Percentiles rank a stretch among this genome's conserved stretches.
Conservation (phyloP, 2,113 vertebrate genomes). For the Agapornis roseicollis region DNA sequence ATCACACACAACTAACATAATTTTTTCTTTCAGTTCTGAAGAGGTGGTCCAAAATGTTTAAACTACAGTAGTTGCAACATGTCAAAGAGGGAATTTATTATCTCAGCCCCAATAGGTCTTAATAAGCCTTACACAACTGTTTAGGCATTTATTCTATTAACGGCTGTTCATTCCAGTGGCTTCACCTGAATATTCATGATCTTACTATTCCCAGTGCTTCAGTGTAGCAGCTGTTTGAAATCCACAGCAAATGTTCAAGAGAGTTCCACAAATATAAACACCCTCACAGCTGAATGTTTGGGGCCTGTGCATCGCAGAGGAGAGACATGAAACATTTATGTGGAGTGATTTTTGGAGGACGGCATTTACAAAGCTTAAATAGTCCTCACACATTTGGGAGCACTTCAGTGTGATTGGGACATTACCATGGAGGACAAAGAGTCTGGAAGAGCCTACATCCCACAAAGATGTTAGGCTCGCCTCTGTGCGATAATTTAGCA, state of each 20-base stretch:
- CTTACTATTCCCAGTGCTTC: conserved; percentile 84
- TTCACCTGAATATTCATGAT: conserved; percentile 96
- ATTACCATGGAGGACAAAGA: conserved; percentile 62
- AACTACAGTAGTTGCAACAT: conserved; percentile 79
- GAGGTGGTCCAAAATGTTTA: conserved; percentile 81
- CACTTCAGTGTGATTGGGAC: conserved; percentile 70
- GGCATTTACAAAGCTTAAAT: conserved; percentile 71
- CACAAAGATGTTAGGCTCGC: conserved; percentile 19
- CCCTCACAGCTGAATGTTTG: conserved; percentile 76
- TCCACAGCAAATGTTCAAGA: conserved; percentile 84
- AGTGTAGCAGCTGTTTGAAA: conserved; percentile 88
- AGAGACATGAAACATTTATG: conserved; percentile 79
- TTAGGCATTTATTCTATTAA: conserved; percentile 87
- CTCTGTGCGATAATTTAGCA: conserved; percentile 9
- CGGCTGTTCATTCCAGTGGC: conserved; percentile 91
- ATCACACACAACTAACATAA: conserved; percentile 73
- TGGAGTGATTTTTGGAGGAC: conserved; percentile 67
- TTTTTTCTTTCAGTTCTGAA: conserved; percentile 77
- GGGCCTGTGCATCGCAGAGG: conserved; percentile 67
- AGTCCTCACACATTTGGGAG: conserved; percentile 63
- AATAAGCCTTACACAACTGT: conserved; percentile 87
- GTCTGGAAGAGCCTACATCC: conserved; percentile 40
- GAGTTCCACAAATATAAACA: conserved; percentile 85
- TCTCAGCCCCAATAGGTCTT: conserved; percentile 83
- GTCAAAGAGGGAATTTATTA: conserved; percentile 84